phyloP scores from a whole-genome alignment of 2,113 vertebrate genomes.

The Monarcha castaneiventris region DNA sequence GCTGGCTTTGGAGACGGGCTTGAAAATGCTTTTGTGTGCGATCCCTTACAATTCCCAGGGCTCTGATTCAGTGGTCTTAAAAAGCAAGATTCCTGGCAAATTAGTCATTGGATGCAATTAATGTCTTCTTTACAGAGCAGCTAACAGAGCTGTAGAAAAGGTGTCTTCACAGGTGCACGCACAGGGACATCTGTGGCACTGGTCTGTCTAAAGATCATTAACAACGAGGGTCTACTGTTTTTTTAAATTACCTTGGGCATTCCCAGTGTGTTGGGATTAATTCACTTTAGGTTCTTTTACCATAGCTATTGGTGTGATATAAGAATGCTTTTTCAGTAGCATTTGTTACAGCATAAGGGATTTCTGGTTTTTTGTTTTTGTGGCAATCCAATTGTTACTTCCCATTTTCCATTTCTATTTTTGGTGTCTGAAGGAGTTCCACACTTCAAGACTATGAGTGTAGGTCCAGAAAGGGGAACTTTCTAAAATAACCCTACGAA shows the following conservation, averaged over 20 bases:
- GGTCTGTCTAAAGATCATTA: background rate
- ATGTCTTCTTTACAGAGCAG: background rate
- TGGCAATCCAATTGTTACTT: background rate
- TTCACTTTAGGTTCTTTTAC: background rate
- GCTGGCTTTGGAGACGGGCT: slow-evolving; percentile 36
- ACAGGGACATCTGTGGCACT: background rate
- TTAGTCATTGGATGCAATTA: background rate
- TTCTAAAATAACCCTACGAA: background rate
- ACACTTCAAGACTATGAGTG: background rate
- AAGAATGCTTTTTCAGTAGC: background rate
- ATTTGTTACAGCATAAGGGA: background rate
- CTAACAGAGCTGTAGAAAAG: background rate
- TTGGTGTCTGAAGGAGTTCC: background rate
- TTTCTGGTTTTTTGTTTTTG: background rate
- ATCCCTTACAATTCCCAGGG: slow-evolving; percentile 28
- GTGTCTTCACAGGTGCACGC: background rate
- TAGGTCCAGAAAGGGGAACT: background rate
- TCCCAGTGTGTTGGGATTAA: background rate
- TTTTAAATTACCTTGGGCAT: background rate
- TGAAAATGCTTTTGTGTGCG: slow-evolving; percentile 44
- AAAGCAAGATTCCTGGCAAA: slow-evolving; percentile 35
- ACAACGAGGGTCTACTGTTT: background rate
- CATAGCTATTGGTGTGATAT: background rate
- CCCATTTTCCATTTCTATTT: background rate
- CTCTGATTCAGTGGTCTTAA: slow-evolving; percentile 22